Conservation (phyloP, 2,888 invertebrate species). For the Drosophila tripunctata region DNA sequence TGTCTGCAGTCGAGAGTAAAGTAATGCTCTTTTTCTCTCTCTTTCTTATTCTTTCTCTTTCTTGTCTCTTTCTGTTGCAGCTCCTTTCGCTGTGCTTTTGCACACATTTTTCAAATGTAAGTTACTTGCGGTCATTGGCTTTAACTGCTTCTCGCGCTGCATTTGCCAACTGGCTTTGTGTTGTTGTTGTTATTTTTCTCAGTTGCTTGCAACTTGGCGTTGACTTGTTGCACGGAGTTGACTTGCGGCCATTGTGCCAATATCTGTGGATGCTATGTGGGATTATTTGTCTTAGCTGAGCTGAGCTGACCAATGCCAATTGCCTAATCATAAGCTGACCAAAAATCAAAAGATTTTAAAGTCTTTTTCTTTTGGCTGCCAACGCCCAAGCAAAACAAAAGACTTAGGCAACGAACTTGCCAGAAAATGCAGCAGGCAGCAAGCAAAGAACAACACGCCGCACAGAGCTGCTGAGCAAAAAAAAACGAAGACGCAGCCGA, state of each 20-base stretch:
- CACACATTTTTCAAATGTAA: slow-evolving; percentile 84
- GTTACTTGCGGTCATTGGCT: slow-evolving; percentile 84
- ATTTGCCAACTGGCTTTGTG: slow-evolving; percentile 36
- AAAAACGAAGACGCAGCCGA: background rate
- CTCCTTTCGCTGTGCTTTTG: slow-evolving; percentile 80
- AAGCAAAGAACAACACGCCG: slow-evolving; percentile 7
- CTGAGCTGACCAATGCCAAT: slow-evolving; percentile 4
- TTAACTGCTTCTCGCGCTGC: slow-evolving; percentile 74
- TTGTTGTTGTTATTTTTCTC: background rate
- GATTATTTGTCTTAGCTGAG: too few species aligned
- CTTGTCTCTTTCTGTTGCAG: slow-evolving; percentile 39
- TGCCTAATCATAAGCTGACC: slow-evolving; percentile 39
- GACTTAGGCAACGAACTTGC: slow-evolving; percentile 53
- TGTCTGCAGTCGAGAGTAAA: slow-evolving; percentile 44
- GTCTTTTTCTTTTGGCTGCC: slow-evolving; percentile 24
- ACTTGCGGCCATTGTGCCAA: slow-evolving; percentile 82
- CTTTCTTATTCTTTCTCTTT: slow-evolving; percentile 8
- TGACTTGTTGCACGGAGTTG: slow-evolving; percentile 60
- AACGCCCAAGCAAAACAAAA: slow-evolving; percentile 59
- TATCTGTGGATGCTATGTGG: slow-evolving; percentile 60
- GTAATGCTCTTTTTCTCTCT: slow-evolving; percentile 4
- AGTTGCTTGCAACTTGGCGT: background rate
- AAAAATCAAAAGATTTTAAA: slow-evolving; percentile 13
- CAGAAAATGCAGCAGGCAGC: slow-evolving; percentile 40
- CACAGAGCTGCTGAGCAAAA: background rate